Percentiles rank a stretch among this genome's conserved stretches.
Evolutionary conservation across 1,140 invertebrate species (phyloP).

Genomic region (Diorhabda carinulata): DNA sequence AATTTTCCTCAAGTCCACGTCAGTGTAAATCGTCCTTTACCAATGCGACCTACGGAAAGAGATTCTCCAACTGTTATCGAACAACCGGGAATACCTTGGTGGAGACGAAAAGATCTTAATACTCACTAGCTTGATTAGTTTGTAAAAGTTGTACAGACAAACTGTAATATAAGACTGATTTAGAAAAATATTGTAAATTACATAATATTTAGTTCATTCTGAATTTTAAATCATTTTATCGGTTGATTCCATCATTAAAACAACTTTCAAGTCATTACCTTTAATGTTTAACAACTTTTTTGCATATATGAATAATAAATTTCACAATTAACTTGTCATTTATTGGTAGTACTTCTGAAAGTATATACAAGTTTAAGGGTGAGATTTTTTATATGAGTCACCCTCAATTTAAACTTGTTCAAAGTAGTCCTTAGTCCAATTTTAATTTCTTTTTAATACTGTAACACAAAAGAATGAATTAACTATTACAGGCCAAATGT

Average conservation of each 20-base stretch:
- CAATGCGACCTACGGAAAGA: constrained; percentile 19
- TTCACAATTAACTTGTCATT: background rate
- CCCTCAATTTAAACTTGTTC: background rate
- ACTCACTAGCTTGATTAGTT: constrained; percentile 8
- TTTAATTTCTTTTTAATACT: too few species aligned
- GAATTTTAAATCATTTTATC: background rate
- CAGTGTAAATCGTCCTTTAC: constrained; percentile 9
- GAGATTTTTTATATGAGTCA: background rate
- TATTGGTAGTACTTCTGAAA: background rate
- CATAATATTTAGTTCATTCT: background rate
- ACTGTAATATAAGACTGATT: constrained; percentile 1
- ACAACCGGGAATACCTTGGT: constrained; percentile 45
- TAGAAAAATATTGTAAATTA: background rate
- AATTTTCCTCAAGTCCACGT: constrained; percentile 32
- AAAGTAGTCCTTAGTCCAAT: too few species aligned
- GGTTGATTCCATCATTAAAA: background rate
- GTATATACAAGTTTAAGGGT: background rate
- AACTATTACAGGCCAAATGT: background rate
- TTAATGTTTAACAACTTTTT: background rate
- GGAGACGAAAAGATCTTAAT: constrained; percentile 42
- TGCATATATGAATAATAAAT: background rate
- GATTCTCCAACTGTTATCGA: constrained; percentile 28
- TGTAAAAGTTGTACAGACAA: background rate
- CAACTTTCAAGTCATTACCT: background rate
- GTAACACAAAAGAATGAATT: background rate